Conservation (phyloP, 2,113 vertebrate genomes). For the Eleginops maclovinus region DNA sequence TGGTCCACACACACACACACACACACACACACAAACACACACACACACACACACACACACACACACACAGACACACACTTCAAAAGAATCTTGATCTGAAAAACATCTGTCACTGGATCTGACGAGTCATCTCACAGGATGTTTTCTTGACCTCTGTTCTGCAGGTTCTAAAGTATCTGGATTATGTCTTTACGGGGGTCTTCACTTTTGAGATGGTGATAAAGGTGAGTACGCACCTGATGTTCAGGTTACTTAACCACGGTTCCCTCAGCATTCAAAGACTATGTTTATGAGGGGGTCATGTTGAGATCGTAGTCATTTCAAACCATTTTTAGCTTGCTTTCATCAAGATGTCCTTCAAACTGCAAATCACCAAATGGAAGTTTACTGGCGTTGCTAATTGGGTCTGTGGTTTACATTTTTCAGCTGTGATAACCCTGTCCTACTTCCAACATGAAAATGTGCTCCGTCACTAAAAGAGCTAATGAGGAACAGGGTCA, state of each 20-base stretch:
- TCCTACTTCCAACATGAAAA: slow-evolving; percentile 9
- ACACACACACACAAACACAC: slow-evolving; percentile 1
- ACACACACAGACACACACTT: not conserved
- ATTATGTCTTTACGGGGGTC: slow-evolving; percentile 98
- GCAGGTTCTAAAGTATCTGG: slow-evolving; percentile 97
- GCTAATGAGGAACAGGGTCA: not conserved
- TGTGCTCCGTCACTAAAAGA: not conserved
- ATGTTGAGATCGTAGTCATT: not conserved
- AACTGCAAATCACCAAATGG: not conserved
- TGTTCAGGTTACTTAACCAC: not conserved
- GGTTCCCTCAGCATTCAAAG: not conserved
- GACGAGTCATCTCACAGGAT: slow-evolving; percentile 13
- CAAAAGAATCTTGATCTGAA: slow-evolving; percentile 2
- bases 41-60: not conserved
- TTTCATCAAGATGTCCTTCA: not conserved
- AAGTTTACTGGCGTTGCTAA: not conserved
- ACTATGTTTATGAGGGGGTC: not conserved
- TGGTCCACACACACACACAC: not conserved
- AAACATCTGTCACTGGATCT: slow-evolving; percentile 24
- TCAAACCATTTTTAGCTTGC: not conserved
- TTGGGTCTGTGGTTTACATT: slow-evolving; percentile 15
- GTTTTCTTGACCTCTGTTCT: slow-evolving; percentile 9
- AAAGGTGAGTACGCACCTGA: slow-evolving; percentile 87
- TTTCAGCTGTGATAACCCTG: not conserved
- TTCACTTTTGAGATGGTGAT: slow-evolving; percentile 99